Evolutionary conservation across 30 jellyfish, hydroid and myxozoan genomes (phyloP).

Genomic region (Rhopilema esculentum): DNA sequence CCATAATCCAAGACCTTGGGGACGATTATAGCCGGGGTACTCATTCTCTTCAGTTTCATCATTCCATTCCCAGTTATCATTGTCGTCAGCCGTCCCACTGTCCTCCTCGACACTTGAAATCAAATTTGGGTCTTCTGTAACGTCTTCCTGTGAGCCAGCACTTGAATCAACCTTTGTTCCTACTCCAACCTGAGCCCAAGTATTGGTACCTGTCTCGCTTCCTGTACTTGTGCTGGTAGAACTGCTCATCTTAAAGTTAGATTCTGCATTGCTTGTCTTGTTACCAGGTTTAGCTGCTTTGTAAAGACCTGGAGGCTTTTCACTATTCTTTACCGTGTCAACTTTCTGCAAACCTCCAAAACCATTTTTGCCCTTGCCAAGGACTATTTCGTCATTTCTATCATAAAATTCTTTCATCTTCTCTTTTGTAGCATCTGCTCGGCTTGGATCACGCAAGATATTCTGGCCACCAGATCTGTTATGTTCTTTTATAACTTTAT

Average conservation of each 20-base stretch:
- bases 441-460: slow-evolving; percentile 15
- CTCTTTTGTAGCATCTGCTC: slow-evolving; percentile 31
- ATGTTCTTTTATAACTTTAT: slow-evolving; percentile 2
- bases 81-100: neutral
- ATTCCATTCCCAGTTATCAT: neutral
- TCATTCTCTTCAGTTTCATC: neutral
- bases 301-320: neutral
- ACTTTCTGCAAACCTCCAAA: neutral
- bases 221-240: slow-evolving; percentile 30
- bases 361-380: neutral
- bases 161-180: slow-evolving; percentile 10
- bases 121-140: neutral
- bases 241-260: neutral
- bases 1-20: slow-evolving; percentile 47
- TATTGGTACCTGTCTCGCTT: neutral
- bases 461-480: neutral
- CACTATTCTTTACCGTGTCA: neutral
- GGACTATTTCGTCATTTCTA: slow-evolving; percentile 18
- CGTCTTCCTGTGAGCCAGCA: neutral
- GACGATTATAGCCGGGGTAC: slow-evolving; percentile 4
- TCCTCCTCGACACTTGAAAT: neutral
- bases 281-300: neutral
- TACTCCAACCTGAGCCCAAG: slow-evolving; percentile 8
- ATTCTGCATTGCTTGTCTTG: neutral
- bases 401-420: slow-evolving; percentile 35